phyloP scores from a whole-genome alignment of 2,113 vertebrate genomes.

The Phainopepla nitens region DNA sequence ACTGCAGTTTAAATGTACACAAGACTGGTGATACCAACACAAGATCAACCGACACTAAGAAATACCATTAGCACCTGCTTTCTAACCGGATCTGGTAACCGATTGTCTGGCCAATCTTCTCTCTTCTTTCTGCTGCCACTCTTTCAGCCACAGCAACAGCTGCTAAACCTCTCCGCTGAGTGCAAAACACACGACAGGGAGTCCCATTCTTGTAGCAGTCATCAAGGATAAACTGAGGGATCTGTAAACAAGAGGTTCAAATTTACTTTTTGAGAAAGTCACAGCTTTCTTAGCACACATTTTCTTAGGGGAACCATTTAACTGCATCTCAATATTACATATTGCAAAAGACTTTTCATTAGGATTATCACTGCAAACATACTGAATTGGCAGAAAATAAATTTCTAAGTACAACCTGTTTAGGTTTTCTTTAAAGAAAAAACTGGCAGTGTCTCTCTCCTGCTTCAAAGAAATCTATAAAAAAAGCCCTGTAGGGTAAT shows the following conservation, averaged over 20 bases:
- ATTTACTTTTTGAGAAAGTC: not conserved
- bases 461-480: not conserved
- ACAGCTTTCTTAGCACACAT: not conserved
- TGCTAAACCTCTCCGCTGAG: conserved; percentile 88
- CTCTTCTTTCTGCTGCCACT: conserved; percentile 91
- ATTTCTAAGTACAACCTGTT: not conserved
- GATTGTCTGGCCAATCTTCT: conserved; percentile 87
- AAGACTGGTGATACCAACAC: not conserved
- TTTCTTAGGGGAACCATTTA: not conserved
- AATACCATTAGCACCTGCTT: conserved; percentile 80
- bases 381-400: not conserved
- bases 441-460: not conserved
- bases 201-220: conserved; percentile 79
- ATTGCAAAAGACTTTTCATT: not conserved
- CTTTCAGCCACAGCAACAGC: conserved; percentile 91
- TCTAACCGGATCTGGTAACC: conserved; percentile 94
- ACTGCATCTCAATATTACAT: not conserved
- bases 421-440: not conserved
- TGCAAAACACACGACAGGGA: conserved; percentile 91
- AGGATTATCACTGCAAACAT: not conserved
- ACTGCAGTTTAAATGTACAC: not conserved
- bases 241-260: conserved; percentile 72
- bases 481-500: not conserved
- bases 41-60: not conserved
- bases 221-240: conserved; percentile 94